These are phyloP conservation scores for Bradypodion ventrale DNA, from an alignment of 2,797 vertebrate species.

Conservation along the genomic window DNA sequence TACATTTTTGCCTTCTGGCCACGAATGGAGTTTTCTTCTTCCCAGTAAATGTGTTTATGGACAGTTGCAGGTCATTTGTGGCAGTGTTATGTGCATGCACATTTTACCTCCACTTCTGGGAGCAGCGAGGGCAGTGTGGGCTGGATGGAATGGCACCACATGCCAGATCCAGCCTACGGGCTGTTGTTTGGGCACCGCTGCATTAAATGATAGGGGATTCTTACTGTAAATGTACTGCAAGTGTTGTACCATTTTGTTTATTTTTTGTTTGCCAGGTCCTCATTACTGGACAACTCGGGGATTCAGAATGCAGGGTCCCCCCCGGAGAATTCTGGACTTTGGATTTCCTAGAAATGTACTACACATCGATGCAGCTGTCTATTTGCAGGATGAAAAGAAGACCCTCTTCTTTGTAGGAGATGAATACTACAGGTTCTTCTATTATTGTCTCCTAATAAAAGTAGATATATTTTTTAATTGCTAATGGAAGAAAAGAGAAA, in stretches of 20 bases:
- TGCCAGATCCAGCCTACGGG: too few relatives aligned
- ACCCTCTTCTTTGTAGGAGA: slow-evolving; percentile 67
- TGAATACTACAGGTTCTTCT: slow-evolving; percentile 61
- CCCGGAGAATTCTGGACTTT: slow-evolving; percentile 64
- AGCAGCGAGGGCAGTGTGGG: too few relatives aligned
- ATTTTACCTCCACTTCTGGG: too few relatives aligned
- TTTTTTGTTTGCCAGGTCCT: slow-evolving; percentile 50
- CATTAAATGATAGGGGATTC: not conserved
- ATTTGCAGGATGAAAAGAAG: slow-evolving; percentile 62
- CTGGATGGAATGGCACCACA: too few relatives aligned
- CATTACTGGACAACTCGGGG: slow-evolving; percentile 66
- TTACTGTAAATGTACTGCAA: not conserved
- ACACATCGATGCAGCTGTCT: slow-evolving; percentile 57
- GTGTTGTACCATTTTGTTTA: not conserved
- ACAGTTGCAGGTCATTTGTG: too few relatives aligned
- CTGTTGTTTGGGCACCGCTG: too few relatives aligned
- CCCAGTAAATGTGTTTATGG: too few relatives aligned
- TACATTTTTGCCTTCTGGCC: too few relatives aligned
- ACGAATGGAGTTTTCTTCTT: too few relatives aligned
- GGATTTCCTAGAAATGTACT: slow-evolving; percentile 56
- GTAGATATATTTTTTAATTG: not conserved
- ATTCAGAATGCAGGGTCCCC: slow-evolving; percentile 61
- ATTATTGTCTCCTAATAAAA: slow-evolving; percentile 11
- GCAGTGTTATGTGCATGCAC: too few relatives aligned
- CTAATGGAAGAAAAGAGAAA: not conserved